A percentile compares a stretch with the other conserved stretches of the same genome.
phyloP scores from a whole-genome alignment of 2,797 vertebrate species.

The Coreius guichenoti region DNA sequence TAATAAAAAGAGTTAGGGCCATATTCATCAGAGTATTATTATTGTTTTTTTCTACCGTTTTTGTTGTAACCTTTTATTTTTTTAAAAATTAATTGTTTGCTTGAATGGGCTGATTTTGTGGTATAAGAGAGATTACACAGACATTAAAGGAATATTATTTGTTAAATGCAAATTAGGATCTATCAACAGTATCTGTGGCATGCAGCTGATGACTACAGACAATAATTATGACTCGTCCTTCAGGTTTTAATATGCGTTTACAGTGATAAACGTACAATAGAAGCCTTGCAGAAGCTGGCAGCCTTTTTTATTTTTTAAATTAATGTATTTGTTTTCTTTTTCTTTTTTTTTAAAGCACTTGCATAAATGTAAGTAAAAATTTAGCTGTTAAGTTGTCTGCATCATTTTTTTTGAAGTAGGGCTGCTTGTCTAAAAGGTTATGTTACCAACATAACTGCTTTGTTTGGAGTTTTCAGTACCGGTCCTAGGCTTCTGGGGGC shows the following conservation, averaged over 20 bases:
- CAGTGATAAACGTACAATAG: neutral
- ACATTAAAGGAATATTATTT: neutral
- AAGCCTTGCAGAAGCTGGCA: neutral
- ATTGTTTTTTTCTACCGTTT: neutral
- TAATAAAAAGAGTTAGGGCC: neutral
- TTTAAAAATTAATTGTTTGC: neutral
- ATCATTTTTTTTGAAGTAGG: neutral
- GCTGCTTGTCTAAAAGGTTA: neutral
- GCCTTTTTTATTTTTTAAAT: neutral
- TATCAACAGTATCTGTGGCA: neutral
- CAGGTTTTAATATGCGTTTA: neutral
- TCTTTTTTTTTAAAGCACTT: neutral
- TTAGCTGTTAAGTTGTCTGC: neutral
- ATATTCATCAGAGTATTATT: slow-evolving; percentile 10
- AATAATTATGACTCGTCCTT: neutral
- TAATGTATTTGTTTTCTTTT: neutral
- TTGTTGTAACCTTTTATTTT: neutral
- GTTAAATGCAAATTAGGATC: neutral
- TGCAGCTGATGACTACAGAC: neutral
- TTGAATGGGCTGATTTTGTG: neutral
- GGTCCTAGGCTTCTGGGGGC: too few species aligned
- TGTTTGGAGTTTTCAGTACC: neutral
- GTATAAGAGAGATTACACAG: neutral
- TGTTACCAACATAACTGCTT: neutral
- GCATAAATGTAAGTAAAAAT: neutral